These are phyloP conservation scores for Eupsilia transversa DNA, from an alignment of 2,888 invertebrate genomes.

Conservation along the genomic window DNA sequence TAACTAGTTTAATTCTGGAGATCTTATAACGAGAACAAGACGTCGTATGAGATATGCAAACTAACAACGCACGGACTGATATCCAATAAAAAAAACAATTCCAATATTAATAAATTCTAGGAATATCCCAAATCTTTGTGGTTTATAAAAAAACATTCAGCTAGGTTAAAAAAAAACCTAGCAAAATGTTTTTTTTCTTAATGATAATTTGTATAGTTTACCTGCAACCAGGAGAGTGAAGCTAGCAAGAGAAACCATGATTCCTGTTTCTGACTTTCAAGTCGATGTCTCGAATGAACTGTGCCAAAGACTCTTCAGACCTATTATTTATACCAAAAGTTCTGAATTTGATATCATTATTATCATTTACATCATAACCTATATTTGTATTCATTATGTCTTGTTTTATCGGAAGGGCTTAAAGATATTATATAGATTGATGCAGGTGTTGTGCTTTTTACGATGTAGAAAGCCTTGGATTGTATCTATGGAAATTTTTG, in stretches of 20 bases:
- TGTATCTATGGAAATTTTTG: no score
- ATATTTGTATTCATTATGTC: conserved; percentile 5
- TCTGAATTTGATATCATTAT: conserved; percentile 14
- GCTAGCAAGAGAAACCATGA: conserved; percentile 36
- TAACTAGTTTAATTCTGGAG: no score
- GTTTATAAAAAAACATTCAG: no score
- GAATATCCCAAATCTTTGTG: no score
- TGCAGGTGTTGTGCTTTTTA: conserved; percentile 27
- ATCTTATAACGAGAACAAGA: no score
- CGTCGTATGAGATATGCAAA: no score
- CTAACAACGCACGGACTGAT: no score
- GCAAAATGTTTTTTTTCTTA: no score
- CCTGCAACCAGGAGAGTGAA: conserved; percentile 47
- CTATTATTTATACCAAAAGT: conserved; percentile 47
- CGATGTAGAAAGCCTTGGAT: no score
- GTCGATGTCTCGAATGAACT: conserved; percentile 32
- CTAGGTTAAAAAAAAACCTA: no score
- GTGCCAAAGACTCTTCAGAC: background rate
- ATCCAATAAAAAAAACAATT: no score
- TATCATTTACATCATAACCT: conserved; percentile 31
- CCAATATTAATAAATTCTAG: no score
- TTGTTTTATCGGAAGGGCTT: conserved; percentile 28
- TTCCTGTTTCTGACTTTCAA: conserved; percentile 18
- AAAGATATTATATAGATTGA: conserved; percentile 11
- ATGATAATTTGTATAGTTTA: conserved; percentile 12